These are phyloP conservation scores for Bombus difficillimus DNA, from an alignment of 1,140 invertebrate species.

Conservation along the genomic window DNA sequence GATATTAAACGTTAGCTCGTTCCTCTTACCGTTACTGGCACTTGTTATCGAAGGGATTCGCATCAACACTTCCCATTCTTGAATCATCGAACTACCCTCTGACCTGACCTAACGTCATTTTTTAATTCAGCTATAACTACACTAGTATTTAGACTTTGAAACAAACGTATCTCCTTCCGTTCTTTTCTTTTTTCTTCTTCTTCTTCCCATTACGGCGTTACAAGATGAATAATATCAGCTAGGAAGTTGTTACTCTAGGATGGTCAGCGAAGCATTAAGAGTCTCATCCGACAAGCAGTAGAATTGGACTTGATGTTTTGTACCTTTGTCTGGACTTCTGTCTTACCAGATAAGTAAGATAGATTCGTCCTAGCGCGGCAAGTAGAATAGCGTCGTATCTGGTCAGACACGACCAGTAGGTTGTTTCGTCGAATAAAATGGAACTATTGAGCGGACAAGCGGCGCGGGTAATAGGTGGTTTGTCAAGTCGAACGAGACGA, in stretches of 20 bases:
- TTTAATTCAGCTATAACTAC: no score
- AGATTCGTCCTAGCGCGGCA: not conserved
- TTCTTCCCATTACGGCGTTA: not conserved
- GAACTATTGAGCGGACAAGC: not conserved
- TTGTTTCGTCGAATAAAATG: not conserved
- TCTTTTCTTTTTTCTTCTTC: fast-evolving
- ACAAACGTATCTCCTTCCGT: not conserved
- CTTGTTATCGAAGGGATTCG: no score
- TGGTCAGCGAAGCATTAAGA: not conserved
- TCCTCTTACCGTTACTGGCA: not conserved
- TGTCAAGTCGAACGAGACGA: not conserved
- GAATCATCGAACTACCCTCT: no score
- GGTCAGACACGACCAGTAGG: not conserved
- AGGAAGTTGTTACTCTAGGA: not conserved
- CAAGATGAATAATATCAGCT: not conserved
- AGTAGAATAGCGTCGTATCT: not conserved
- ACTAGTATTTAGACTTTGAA: no score
- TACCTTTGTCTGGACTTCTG: not conserved
- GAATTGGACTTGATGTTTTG: not conserved
- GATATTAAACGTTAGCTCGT: not conserved
- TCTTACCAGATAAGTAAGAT: not conserved
- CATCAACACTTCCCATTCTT: not conserved
- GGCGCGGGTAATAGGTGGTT: not conserved
- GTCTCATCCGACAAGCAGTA: not conserved
- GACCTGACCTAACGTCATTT: no score